A percentile compares a stretch with the other conserved stretches of the same genome.
Evolutionary conservation across 2,113 vertebrate species (phyloP).

Genomic region (Centropristis striata): DNA sequence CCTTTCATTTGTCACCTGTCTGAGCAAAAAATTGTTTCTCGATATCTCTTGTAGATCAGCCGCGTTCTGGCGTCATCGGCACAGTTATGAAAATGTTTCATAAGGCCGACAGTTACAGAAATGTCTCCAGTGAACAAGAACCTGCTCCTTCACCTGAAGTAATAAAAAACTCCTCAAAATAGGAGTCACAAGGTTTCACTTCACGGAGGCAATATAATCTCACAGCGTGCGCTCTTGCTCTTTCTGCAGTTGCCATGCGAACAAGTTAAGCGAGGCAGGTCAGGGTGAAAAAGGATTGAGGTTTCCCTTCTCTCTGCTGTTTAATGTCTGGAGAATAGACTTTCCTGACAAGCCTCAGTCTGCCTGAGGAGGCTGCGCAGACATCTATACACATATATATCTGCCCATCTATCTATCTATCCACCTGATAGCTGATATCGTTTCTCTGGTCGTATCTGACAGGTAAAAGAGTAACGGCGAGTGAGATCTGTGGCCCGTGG

Average conservation of each 20-base stretch:
- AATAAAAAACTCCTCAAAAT: slow-evolving; percentile 23
- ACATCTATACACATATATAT: no score
- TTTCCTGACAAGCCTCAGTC: not conserved
- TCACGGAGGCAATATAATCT: not conserved
- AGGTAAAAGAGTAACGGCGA: not conserved
- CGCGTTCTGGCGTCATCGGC: not conserved
- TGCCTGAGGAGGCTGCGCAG: not conserved
- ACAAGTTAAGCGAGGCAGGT: slow-evolving; percentile 37
- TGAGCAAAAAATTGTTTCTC: not conserved
- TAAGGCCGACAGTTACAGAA: not conserved
- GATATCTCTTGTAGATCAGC: not conserved
- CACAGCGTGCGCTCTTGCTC: slow-evolving; percentile 14
- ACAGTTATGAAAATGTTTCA: not conserved
- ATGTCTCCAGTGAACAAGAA: not conserved
- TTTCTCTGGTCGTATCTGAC: not conserved
- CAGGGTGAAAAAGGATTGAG: not conserved
- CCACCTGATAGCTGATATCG: not conserved
- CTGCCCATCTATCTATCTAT: not conserved
- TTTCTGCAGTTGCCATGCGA: slow-evolving; percentile 49
- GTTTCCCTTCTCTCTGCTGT: not conserved
- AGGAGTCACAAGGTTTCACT: slow-evolving; percentile 24
- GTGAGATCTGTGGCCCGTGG: slow-evolving; percentile 5
- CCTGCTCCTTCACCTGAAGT: not conserved
- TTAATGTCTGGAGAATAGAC: slow-evolving; percentile 15
- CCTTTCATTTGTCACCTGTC: not conserved